phyloP scores from a whole-genome alignment of 1,140 invertebrate species.

The Phymastichus coffea region DNA sequence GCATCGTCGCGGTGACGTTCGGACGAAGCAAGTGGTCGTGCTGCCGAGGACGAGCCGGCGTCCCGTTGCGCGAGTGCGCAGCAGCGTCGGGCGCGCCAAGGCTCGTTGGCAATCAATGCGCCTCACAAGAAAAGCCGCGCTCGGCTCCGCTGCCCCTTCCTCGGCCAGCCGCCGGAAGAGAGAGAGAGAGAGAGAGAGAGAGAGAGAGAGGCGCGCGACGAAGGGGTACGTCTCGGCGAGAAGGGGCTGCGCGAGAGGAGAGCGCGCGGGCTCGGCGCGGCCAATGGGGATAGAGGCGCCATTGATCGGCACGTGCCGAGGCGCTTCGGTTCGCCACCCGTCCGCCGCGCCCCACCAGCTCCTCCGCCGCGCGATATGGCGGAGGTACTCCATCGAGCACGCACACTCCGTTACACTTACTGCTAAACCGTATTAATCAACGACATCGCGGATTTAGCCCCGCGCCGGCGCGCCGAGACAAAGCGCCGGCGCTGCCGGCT shows the following conservation, averaged over 20 bases:
- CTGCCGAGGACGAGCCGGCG: background rate
- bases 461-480: conserved; percentile 17
- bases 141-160: background rate
- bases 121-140: conserved; percentile 49
- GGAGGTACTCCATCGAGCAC: conserved; percentile 34
- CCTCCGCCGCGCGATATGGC: conserved; percentile 27
- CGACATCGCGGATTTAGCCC: conserved; percentile 58
- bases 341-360: too few relatives aligned
- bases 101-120: conserved; percentile 58
- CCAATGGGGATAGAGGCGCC: conserved; percentile 54
- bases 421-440: conserved; percentile 60
- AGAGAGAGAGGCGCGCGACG: background rate
- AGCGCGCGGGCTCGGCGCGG: conserved; percentile 39
- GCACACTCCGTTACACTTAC: conserved; percentile 60
- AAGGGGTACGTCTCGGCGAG: background rate
- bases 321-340: conserved; percentile 37
- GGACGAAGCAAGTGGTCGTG: background rate
- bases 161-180: background rate
- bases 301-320: conserved; percentile 57
- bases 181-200: background rate
- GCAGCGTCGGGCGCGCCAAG: conserved; percentile 27
- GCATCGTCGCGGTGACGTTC: too few relatives aligned
- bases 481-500: background rate
- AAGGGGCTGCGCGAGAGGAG: background rate
- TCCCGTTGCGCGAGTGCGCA: background rate